These are phyloP conservation scores for Catostylus mosaicus DNA, from an alignment of 30 jellyfish, hydroid and myxozoan genomes.

Conservation along the genomic window DNA sequence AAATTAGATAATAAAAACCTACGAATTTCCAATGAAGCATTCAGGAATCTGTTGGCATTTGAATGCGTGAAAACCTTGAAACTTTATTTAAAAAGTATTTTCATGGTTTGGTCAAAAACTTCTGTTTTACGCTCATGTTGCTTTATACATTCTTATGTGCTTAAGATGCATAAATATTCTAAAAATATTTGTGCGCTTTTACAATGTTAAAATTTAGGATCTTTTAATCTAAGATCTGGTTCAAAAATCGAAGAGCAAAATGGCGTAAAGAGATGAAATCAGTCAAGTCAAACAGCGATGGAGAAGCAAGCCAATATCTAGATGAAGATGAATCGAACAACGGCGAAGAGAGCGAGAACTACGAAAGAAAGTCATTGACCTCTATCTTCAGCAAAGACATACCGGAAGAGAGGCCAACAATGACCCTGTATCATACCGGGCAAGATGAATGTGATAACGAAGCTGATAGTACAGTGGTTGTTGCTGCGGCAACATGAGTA, in stretches of 20 bases:
- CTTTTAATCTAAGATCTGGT: conserved; percentile 65
- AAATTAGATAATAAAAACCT: too few relatives aligned
- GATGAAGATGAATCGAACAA: conserved; percentile 51
- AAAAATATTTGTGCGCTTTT: not conserved
- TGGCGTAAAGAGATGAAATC: conserved; percentile 72
- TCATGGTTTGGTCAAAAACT: too few relatives aligned
- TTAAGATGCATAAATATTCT: not conserved
- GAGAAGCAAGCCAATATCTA: conserved; percentile 46
- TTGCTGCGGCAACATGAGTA: conserved; percentile 39
- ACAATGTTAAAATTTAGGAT: too few relatives aligned
- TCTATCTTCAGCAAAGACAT: conserved; percentile 52
- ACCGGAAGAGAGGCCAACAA: conserved; percentile 61
- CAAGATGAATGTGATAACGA: conserved; percentile 36
- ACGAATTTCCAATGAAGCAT: too few relatives aligned
- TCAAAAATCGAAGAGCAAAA: conserved; percentile 74
- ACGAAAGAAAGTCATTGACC: conserved; percentile 28
- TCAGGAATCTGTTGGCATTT: too few relatives aligned
- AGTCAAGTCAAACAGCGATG: conserved; percentile 54
- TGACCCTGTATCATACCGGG: conserved; percentile 57
- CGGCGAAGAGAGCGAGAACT: conserved; percentile 38
- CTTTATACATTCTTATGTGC: too few relatives aligned
- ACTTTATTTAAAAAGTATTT: too few relatives aligned
- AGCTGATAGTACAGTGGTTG: conserved; percentile 46
- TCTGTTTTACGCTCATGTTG: too few relatives aligned
- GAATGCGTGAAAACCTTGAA: too few relatives aligned